A percentile compares a stretch with the other conserved stretches of the same genome.
These are phyloP conservation scores for Akabosia matsudoensis DNA, from an alignment of 1,140 invertebrate genomes.

Conservation along the genomic window DNA sequence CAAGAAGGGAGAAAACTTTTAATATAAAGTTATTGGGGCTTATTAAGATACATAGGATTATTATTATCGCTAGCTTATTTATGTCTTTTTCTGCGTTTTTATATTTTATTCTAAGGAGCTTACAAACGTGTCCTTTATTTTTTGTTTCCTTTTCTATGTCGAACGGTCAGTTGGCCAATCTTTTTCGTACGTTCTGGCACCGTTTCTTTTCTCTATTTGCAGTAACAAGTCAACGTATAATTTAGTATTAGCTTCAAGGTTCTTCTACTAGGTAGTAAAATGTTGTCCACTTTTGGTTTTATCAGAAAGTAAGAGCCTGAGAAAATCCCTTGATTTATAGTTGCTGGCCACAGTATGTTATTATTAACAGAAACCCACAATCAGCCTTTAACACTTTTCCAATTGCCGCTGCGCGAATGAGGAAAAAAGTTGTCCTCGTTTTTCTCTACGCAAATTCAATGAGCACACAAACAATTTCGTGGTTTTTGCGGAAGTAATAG, in stretches of 20 bases:
- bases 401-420: background rate
- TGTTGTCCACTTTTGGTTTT: too few relatives aligned
- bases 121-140: background rate
- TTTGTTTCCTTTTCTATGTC: background rate
- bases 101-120: background rate
- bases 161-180: conserved; percentile 1
- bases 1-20: background rate
- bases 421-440: background rate
- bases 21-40: background rate
- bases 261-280: too few relatives aligned
- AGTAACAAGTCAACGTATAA: background rate
- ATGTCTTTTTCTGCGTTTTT: background rate
- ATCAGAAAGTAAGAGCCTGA: background rate
- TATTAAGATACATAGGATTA: conserved; percentile 11
- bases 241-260: background rate
- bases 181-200: background rate
- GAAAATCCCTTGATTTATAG: background rate
- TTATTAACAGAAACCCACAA: background rate
- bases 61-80: background rate
- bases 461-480: background rate
- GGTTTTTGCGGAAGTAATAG: background rate
- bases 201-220: background rate
- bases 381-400: background rate
- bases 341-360: background rate
- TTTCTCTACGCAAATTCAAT: background rate